These are phyloP conservation scores for Drosophila bipectinata DNA, from an alignment of 1,140 invertebrate genomes.

Conservation along the genomic window DNA sequence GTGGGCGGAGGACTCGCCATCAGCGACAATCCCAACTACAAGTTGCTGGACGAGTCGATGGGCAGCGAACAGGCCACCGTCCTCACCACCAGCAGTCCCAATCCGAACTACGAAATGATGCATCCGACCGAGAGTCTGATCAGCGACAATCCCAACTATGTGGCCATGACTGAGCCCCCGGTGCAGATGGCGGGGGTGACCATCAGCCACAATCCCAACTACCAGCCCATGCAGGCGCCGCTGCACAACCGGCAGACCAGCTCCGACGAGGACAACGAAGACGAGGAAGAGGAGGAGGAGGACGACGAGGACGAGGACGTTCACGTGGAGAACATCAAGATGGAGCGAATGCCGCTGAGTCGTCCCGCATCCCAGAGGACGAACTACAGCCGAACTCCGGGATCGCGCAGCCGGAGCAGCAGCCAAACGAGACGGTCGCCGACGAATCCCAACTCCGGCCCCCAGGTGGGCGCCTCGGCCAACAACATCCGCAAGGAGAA, in stretches of 20 bases:
- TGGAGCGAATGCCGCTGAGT: constrained; percentile 72
- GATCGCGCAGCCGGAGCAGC: constrained; percentile 57
- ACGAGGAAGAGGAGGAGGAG: constrained; percentile 55
- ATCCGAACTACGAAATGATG: constrained; percentile 78
- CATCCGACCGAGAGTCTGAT: constrained; percentile 27
- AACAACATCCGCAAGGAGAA: constrained; percentile 75
- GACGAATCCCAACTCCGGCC: constrained; percentile 23
- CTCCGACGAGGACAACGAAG: constrained; percentile 48
- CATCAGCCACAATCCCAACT: constrained; percentile 65
- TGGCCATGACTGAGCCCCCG: constrained; percentile 50
- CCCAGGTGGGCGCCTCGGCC: constrained; percentile 10
- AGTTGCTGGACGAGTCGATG: constrained; percentile 64
- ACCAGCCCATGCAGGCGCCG: constrained; percentile 57
- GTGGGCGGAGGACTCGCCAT: constrained; percentile 27
- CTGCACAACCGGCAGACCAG: constrained; percentile 24
- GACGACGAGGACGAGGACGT: constrained; percentile 55
- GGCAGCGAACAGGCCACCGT: constrained; percentile 45
- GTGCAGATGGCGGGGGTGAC: constrained; percentile 24
- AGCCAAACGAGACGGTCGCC: constrained; percentile 58
- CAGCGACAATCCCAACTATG: constrained; percentile 65
- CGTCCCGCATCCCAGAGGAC: constrained; percentile 37
- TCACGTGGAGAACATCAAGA: constrained; percentile 71
- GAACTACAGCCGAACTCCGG: constrained; percentile 26
- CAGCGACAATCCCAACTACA: constrained; percentile 75
- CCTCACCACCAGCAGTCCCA: constrained; percentile 59